Percentiles rank a stretch among this genome's conserved stretches.
Conservation (phyloP, 2,888 invertebrate genomes). For the Ptychoptera albimana region DNA sequence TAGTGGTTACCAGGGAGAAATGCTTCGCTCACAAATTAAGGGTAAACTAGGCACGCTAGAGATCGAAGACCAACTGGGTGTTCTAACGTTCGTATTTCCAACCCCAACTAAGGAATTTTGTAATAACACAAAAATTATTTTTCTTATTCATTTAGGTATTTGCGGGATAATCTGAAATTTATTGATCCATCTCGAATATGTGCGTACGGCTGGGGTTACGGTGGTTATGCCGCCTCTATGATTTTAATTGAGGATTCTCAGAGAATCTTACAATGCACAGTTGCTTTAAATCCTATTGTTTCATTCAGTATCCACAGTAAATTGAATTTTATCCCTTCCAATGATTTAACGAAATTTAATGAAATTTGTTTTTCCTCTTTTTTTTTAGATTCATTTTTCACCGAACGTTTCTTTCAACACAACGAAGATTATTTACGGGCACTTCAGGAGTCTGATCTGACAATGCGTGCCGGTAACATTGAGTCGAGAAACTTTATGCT, state of each 20-base stretch:
- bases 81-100: slow-evolving; percentile 38
- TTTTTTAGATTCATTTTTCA: slow-evolving; percentile 70
- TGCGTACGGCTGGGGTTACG: slow-evolving; percentile 76
- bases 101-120: not conserved
- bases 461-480: slow-evolving; percentile 63
- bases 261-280: slow-evolving; percentile 67
- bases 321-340: too few species aligned
- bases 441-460: slow-evolving; percentile 64
- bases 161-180: slow-evolving; percentile 63
- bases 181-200: slow-evolving; percentile 68
- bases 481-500: slow-evolving; percentile 46
- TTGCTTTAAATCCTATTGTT: slow-evolving; percentile 74
- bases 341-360: not conserved
- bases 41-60: slow-evolving; percentile 55
- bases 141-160: slow-evolving; percentile 35
- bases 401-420: slow-evolving; percentile 79
- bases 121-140: slow-evolving; percentile 5
- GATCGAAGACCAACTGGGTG: slow-evolving; percentile 61
- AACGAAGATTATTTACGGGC: slow-evolving; percentile 48
- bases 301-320: slow-evolving; percentile 67
- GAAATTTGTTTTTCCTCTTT: not conserved
- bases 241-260: slow-evolving; percentile 60
- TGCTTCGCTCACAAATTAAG: slow-evolving; percentile 54
- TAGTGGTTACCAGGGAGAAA: slow-evolving; percentile 68
- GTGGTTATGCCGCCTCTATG: slow-evolving; percentile 71